These are phyloP conservation scores for Stratiomys singularior DNA, from an alignment of 2,888 invertebrate species.

Conservation along the genomic window DNA sequence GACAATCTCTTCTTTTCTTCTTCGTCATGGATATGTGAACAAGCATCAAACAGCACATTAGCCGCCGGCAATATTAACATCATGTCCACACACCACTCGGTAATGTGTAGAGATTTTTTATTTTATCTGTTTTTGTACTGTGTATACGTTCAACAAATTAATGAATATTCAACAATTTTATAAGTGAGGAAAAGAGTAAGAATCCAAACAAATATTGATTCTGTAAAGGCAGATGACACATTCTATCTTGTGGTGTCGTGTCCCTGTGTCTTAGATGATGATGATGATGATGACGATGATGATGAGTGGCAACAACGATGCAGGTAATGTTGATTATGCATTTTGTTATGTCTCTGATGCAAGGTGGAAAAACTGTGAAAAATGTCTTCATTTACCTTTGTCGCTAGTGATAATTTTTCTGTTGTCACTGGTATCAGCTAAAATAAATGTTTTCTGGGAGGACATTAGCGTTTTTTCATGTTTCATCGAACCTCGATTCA, in stretches of 20 bases:
- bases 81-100: neutral
- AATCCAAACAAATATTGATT: conserved; percentile 40
- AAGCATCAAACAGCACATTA: conserved; percentile 18
- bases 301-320: too few relatives aligned
- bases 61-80: neutral
- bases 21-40: conserved; percentile 26
- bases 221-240: conserved; percentile 25
- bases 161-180: conserved; percentile 39
- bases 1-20: neutral
- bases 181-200: conserved; percentile 9
- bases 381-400: conserved; percentile 6
- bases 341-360: neutral
- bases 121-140: conserved; percentile 23
- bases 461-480: too few relatives aligned
- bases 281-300: too few relatives aligned
- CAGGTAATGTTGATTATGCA: too few relatives aligned
- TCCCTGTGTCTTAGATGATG: neutral
- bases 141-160: conserved; percentile 34
- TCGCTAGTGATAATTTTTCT: neutral
- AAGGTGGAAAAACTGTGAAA: neutral
- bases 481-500: too few relatives aligned
- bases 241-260: neutral
- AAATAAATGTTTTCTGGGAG: too few relatives aligned
- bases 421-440: neutral
- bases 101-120: conserved; percentile 1